Base-by-base conservation (phyloP, 2,888 invertebrate genomes). In the Endomychus coccineus region DNA sequence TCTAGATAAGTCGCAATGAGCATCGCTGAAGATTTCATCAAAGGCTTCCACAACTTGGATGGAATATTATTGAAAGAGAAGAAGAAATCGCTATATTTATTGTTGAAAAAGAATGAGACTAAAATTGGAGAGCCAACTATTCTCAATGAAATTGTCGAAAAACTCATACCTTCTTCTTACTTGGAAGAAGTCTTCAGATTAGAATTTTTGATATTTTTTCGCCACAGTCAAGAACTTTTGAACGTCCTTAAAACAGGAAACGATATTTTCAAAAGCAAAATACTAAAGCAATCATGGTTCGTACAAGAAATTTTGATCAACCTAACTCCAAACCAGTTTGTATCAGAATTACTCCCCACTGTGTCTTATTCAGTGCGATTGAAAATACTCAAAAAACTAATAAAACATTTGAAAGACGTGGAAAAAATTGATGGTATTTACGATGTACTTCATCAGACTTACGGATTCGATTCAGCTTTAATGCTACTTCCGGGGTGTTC, bases 261-360 rank as follows among this genome's bases (percentile, higher is more conserved):
- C 17, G 42, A 44, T 17, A 34, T 44, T 19, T 22, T 34, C 1
- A 15, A 39, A 4, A 34, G 25, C 6, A 43, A 42, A 35, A 19
- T 44, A 10, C 12, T 36, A 7, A 36, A 34, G 24, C 37, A 46
- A 24, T 19, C 28, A 14, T 46, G 46, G 46, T 46, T 46, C 24
- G 15, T 37, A 19, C 16, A 30, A 13, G 28, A 34, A 9, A 22
- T 36, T 3, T 30, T 42, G 7, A 19, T 38, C 4, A 21, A 29
- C 17, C 10, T 28, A 11, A n/a, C 27, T 15, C 19, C 34, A 6
- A 27, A 29, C n/a, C 23, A 42, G 21, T 41, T 45, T 13, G 24
- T 40, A 5, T 15, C 36, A 3, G 21, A 40, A n/a, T 4, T 44
- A 10, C 16, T 44, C 1, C 40, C 46, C 2, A 17, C 22, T 15